Evolutionary conservation across 2,888 invertebrate species (phyloP).

Genomic region (Julus scandinavius): DNA sequence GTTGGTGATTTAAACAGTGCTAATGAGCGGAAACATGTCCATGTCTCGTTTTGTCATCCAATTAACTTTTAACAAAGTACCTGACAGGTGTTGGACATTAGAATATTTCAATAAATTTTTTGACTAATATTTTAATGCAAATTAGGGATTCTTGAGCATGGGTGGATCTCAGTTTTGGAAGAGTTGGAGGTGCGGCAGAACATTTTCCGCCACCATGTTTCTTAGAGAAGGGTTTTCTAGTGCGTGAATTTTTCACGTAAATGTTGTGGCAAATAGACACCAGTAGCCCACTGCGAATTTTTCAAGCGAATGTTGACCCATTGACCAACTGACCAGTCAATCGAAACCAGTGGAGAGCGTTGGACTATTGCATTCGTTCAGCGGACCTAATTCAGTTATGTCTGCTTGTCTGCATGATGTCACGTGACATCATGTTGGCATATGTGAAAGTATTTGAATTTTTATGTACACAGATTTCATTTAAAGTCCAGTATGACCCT

Average conservation of each 20-base stretch:
- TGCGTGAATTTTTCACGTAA: not conserved
- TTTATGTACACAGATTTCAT: too few species aligned
- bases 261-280: not conserved
- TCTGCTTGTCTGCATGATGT: not conserved
- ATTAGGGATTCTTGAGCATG: too few species aligned
- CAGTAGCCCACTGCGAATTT: not conserved
- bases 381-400: not conserved
- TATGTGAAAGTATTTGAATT: not conserved
- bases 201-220: not conserved
- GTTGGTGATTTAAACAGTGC: not conserved
- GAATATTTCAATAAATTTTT: not conserved
- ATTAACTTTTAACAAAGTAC: not conserved
- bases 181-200: not conserved
- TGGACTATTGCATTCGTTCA: not conserved
- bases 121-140: not conserved
- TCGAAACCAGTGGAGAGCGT: not conserved
- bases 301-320: slow-evolving; percentile 6
- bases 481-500: too few species aligned
- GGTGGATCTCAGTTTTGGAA: not conserved
- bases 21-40: slow-evolving; percentile 12
- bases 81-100: too few species aligned
- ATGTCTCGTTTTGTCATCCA: not conserved
- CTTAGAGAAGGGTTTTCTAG: not conserved
- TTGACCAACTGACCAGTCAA: slow-evolving; percentile 37
- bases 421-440: not conserved